These are phyloP conservation scores for Picathartes gymnocephalus DNA, from an alignment of 2,113 vertebrate genomes.

Conservation along the genomic window DNA sequence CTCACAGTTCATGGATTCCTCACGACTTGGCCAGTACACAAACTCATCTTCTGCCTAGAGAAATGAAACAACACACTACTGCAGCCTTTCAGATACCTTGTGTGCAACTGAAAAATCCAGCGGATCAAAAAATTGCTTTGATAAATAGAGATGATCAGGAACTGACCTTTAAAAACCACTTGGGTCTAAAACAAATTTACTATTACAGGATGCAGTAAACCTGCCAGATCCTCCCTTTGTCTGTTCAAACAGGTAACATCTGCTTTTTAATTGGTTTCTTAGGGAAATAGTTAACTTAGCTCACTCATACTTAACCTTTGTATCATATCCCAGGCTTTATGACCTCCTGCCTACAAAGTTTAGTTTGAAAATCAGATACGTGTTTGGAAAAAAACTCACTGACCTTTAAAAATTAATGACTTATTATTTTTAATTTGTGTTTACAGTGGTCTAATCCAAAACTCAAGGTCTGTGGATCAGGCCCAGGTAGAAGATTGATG, in stretches of 20 bases:
- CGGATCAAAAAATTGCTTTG: slow-evolving; percentile 41
- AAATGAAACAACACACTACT: slow-evolving; percentile 5
- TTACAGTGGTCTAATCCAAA: not conserved
- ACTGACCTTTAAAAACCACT: not conserved
- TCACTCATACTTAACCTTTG: slow-evolving; percentile 17
- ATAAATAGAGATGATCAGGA: slow-evolving; percentile 22
- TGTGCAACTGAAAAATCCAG: slow-evolving; percentile 16
- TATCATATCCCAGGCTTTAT: not conserved
- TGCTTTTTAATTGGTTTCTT: slow-evolving; percentile 53
- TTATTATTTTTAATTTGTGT: not conserved
- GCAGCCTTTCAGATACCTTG: not conserved
- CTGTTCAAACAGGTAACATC: not conserved
- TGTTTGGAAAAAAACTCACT: not conserved
- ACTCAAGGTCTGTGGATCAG: not conserved
- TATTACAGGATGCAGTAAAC: not conserved
- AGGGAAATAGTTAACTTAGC: slow-evolving; percentile 34
- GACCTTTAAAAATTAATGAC: slow-evolving; percentile 6
- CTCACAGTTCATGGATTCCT: slow-evolving; percentile 98
- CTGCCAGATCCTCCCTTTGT: not conserved
- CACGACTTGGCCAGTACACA: slow-evolving; percentile 98
- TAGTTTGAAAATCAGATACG: not conserved
- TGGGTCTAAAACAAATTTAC: not conserved
- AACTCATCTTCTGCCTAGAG: slow-evolving; percentile 95
- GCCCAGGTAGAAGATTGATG: not conserved
- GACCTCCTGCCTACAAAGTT: not conserved